These are phyloP conservation scores for Morphnarchus princeps DNA, from an alignment of 2,113 vertebrate genomes.

Conservation along the genomic window DNA sequence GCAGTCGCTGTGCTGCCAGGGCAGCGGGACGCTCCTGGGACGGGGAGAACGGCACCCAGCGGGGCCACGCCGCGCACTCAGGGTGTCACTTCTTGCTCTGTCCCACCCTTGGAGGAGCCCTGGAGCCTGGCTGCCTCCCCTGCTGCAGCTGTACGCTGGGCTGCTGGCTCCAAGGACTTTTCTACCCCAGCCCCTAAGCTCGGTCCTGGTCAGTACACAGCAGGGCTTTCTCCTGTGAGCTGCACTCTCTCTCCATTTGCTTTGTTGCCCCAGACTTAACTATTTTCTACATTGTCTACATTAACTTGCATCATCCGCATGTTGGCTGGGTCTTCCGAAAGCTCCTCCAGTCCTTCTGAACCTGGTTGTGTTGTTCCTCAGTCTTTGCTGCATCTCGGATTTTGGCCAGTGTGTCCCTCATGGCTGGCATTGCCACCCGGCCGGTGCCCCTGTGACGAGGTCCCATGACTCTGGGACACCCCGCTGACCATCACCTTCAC, in stretches of 20 bases:
- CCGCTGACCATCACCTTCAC: neutral
- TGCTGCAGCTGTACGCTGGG: neutral
- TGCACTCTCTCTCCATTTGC: conserved; percentile 14
- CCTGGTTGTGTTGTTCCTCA: neutral
- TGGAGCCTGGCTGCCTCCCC: conserved; percentile 51
- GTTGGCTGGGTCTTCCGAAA: neutral
- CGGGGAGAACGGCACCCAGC: neutral
- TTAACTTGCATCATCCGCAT: neutral
- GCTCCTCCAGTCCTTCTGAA: neutral
- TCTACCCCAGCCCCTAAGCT: conserved; percentile 51
- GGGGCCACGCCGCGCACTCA: neutral
- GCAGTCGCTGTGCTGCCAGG: neutral
- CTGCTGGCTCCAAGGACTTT: conserved; percentile 56
- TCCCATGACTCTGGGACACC: neutral
- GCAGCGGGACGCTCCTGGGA: neutral
- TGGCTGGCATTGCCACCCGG: neutral
- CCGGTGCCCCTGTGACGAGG: accelerated
- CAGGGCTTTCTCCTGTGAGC: conserved; percentile 53
- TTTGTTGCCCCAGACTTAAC: neutral
- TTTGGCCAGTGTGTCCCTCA: conserved; percentile 18
- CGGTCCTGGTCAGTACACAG: conserved; percentile 51
- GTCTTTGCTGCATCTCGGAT: neutral
- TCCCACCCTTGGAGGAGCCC: conserved; percentile 43
- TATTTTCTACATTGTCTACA: neutral
- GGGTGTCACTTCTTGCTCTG: conserved; percentile 49